Evolutionary conservation across 37 sponge, comb jelly and placozoan genomes (phyloP).

Genomic region (Cliona cf. orientalis): DNA sequence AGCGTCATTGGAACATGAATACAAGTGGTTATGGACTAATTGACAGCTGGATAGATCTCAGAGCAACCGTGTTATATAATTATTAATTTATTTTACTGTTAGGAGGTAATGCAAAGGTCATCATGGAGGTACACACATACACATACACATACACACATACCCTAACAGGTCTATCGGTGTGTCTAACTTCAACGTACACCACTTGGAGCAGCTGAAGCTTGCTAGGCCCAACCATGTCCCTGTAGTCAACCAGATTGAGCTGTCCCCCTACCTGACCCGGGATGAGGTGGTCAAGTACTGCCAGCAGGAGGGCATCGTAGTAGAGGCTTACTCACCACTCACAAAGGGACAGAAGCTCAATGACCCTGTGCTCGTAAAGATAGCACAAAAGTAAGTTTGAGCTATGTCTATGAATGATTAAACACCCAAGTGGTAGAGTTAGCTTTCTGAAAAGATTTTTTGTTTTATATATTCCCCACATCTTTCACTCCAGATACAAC

Average conservation of each 20-base stretch:
- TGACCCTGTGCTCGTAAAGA: conserved; percentile 54
- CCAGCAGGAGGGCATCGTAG: conserved; percentile 56
- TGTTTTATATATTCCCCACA: background rate
- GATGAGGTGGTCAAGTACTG: conserved; percentile 68
- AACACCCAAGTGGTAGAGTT: background rate
- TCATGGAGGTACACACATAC: too few species aligned
- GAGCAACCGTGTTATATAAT: too few species aligned
- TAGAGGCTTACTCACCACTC: conserved; percentile 80
- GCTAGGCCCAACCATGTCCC: conserved; percentile 59
- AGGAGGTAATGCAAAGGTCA: too few species aligned
- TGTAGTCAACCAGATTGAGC: conserved; percentile 79
- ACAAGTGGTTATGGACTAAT: too few species aligned
- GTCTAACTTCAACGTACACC: conserved; percentile 80
- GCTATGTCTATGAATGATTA: background rate
- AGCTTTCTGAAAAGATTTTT: background rate
- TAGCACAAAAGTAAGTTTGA: conserved; percentile 57
- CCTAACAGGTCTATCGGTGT: conserved; percentile 76
- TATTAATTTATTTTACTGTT: too few species aligned
- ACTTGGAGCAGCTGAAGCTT: conserved; percentile 68
- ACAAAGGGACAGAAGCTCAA: conserved; percentile 68
- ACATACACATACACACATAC: too few species aligned
- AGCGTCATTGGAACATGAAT: too few species aligned
- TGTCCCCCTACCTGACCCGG: conserved; percentile 52
- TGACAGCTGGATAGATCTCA: too few species aligned
- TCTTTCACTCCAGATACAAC: conserved; percentile 35